Evolutionary conservation across 2,113 vertebrate species (phyloP).

Genomic region (Tychaedon coryphoeus): DNA sequence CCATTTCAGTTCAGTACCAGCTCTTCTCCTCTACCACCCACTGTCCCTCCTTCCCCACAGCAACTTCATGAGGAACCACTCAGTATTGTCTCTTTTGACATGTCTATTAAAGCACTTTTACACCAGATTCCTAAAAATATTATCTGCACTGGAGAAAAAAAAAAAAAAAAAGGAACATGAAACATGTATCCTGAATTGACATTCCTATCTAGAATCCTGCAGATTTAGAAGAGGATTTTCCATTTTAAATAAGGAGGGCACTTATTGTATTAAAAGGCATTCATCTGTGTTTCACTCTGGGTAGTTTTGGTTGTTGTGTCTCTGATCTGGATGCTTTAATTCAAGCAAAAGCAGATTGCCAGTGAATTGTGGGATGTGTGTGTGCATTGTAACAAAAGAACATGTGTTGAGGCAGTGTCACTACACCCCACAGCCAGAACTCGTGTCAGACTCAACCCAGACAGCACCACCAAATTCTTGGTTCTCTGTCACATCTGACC

Average conservation of each 20-base stretch:
- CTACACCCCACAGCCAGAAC: neutral
- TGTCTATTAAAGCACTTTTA: neutral
- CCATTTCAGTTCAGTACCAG: neutral
- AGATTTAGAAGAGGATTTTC: neutral
- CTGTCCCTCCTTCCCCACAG: no score
- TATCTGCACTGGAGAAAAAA: neutral
- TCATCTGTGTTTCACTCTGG: neutral
- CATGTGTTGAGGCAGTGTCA: neutral
- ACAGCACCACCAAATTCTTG: rapidly evolving
- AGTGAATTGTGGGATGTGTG: rapidly evolving
- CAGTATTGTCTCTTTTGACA: neutral
- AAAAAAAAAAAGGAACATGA: neutral
- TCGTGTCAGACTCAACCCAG: neutral
- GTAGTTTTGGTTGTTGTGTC: neutral
- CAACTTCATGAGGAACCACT: neutral
- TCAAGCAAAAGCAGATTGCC: neutral
- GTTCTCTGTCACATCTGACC: neutral
- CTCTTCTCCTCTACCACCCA: rapidly evolving
- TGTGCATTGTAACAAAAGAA: neutral
- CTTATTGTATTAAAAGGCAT: rapidly evolving
- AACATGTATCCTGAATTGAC: neutral
- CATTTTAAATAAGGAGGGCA: neutral
- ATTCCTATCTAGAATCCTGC: neutral
- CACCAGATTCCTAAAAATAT: neutral
- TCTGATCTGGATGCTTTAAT: neutral